phyloP scores from a whole-genome alignment of 2,797 vertebrate species.

The Spea hammondii region DNA sequence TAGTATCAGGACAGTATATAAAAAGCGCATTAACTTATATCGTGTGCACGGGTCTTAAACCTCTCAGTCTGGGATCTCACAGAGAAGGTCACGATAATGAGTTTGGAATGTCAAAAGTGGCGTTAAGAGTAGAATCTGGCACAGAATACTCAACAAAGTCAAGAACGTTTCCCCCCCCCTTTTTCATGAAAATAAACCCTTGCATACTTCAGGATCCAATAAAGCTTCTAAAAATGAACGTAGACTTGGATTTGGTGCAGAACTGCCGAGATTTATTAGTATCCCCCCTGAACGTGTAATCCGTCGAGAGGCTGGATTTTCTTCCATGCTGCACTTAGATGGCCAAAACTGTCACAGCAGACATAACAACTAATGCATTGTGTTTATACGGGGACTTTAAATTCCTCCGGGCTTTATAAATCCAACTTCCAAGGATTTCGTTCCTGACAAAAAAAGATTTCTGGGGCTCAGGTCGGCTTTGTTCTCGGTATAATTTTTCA shows the following conservation, averaged over 20 bases:
- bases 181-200: neutral
- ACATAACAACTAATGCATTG: conserved; percentile 44
- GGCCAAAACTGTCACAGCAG: conserved; percentile 36
- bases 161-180: neutral
- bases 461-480: conserved; percentile 1
- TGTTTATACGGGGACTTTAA: conserved; percentile 40
- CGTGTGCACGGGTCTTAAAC: conserved; percentile 12
- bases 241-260: neutral
- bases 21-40: neutral
- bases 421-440: conserved; percentile 20
- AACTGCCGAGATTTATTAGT: conserved; percentile 20
- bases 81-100: conserved; percentile 29
- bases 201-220: conserved; percentile 10
- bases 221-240: conserved; percentile 5
- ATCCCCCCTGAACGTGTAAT: conserved; percentile 7
- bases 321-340: conserved; percentile 8
- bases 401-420: conserved; percentile 37
- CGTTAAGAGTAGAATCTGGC: conserved; percentile 18
- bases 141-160: neutral
- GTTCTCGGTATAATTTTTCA: neutral
- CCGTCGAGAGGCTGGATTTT: conserved; percentile 28
- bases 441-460: conserved; percentile 30
- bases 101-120: conserved; percentile 33
- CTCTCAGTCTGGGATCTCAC: neutral
- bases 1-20: neutral